Evolutionary conservation across 2,888 invertebrate genomes (phyloP), one percentile per base, ranked within the genome.

Genomic region (Agriopis leucophaearia): DNA sequence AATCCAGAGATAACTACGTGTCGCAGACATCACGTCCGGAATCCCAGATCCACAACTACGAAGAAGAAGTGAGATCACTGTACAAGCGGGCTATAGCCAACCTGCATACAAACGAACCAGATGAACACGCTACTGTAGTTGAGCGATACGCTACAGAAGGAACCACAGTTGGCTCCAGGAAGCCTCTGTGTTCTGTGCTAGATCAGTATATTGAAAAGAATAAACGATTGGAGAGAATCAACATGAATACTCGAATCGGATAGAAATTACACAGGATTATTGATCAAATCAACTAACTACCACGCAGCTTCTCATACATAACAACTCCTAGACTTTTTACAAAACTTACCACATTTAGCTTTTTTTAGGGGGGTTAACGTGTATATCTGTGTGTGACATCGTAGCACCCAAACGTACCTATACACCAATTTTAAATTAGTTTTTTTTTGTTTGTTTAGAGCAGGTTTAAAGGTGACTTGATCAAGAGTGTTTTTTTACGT

Each of bases 1-100:
- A 93, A 84, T 72, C 76, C 10, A 83, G 85, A 68, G 90, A 91
- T 59, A 91, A 91, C 70, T 93, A 86, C 72, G 74, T 80, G 12
- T 72, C 80, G 8, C 85, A 82, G 50, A 76, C 73, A 15, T 74
- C 81, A 0, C 78, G 78, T 8, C 79, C 82, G 7, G 81, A 79
- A 15, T 78, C 87, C 0, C 80, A 80, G 63, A 85, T 88, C 15
- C 84, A 86, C 8, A 84, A 88, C 64, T 74, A 78, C 4, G 88
- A 91, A 74, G 85, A 86, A 64, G 82, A 88, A 71, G 86, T 88
- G 0, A 80, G 81, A 67, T 79, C 78, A 1, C 75, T 78, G 50
- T 91, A 88, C 66, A 69, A 83, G 52, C 81, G 82, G 8, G 71
- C 74, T 0, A 59, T 85, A 16, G 83, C 85, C 0, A 68, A 79